Conservation (phyloP, 1,140 invertebrate species). For the Nasonia longicornis region DNA sequence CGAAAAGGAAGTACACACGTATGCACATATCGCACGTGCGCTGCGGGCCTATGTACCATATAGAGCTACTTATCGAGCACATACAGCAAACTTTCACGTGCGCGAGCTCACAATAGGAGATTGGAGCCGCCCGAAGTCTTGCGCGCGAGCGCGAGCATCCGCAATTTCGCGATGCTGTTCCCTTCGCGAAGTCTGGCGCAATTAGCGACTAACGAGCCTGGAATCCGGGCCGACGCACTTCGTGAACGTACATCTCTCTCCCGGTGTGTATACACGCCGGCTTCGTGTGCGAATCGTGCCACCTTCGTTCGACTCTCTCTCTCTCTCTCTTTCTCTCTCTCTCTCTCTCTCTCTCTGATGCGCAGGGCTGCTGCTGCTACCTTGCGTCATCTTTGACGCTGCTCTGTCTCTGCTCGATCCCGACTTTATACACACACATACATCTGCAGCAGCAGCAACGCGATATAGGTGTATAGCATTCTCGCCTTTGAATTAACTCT, state of each 20-base stretch:
- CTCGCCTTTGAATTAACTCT: conserved; percentile 11
- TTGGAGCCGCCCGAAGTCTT: conserved; percentile 18
- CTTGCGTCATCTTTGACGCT: conserved; percentile 4
- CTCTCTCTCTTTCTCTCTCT: not conserved
- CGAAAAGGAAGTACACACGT: not conserved
- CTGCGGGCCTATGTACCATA: not conserved
- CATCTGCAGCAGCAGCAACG: not conserved
- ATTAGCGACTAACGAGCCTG: conserved; percentile 44
- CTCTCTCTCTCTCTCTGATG: not conserved
- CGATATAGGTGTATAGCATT: not conserved
- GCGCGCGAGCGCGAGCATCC: conserved; percentile 12
- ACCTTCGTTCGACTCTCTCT: not conserved
- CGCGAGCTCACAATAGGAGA: not conserved
- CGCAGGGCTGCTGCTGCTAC: not conserved
- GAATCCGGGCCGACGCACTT: conserved; percentile 17
- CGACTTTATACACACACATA: not conserved
- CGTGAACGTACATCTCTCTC: not conserved
- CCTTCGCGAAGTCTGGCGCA: conserved; percentile 20
- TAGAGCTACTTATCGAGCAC: not conserved
- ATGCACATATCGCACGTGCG: not conserved
- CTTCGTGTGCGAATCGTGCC: not conserved
- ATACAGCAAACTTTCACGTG: conserved; percentile 9
- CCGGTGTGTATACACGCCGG: not conserved
- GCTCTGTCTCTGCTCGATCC: not conserved
- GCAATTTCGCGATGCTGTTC: conserved; percentile 19